Evolutionary conservation across 2,797 vertebrate genomes (phyloP).

Genomic region (Etheostoma nigrum): DNA sequence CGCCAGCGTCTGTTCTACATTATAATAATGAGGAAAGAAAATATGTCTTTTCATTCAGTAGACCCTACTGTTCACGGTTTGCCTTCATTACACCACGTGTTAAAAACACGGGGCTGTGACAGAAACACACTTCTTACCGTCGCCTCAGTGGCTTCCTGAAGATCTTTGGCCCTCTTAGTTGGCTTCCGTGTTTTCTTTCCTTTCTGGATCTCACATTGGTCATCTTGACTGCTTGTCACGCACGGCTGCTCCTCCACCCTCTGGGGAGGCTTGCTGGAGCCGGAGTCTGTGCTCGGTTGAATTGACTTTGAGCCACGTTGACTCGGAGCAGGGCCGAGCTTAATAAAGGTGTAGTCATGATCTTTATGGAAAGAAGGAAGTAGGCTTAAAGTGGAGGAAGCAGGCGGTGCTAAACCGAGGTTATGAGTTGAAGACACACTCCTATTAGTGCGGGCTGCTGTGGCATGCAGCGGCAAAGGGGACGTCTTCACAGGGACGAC

Average conservation of each 20-base stretch:
- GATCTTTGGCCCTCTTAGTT: slow-evolving; percentile 58
- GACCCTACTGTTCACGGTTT: too few relatives aligned
- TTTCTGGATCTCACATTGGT: not conserved
- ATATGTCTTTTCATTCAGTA: too few relatives aligned
- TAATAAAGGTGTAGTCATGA: slow-evolving; percentile 20
- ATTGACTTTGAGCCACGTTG: not conserved
- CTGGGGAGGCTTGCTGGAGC: not conserved
- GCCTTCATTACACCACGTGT: too few relatives aligned
- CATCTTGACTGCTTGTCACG: not conserved
- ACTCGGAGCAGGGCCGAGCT: not conserved
- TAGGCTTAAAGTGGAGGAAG: not conserved
- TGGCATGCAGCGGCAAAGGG: not conserved
- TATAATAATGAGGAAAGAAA: too few relatives aligned
- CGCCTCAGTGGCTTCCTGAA: slow-evolving; percentile 19
- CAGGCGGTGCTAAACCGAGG: not conserved
- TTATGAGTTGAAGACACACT: not conserved
- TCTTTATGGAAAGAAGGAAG: not conserved
- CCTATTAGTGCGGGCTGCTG: not conserved
- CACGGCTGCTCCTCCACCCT: slow-evolving; percentile 3
- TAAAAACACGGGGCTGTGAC: too few relatives aligned
- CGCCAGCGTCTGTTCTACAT: too few relatives aligned
- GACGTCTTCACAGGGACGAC: not conserved
- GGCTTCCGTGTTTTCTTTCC: slow-evolving; percentile 53
- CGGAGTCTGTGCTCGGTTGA: not conserved
- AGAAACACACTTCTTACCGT: slow-evolving; percentile 42